phyloP scores from a whole-genome alignment of 2,113 vertebrate genomes.

The Rhinoderma darwinii region DNA sequence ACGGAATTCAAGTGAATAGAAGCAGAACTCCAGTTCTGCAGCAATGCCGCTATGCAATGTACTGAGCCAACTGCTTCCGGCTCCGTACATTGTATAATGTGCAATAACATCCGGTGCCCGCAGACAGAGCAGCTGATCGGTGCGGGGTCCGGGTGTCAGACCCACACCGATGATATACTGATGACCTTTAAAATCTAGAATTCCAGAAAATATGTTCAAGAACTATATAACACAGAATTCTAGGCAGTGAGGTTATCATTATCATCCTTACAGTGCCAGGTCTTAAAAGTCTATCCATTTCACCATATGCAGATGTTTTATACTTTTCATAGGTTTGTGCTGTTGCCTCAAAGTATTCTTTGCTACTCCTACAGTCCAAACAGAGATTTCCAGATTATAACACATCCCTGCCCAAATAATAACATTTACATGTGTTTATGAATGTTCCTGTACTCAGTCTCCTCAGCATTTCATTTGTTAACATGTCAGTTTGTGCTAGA shows the following conservation, averaged over 20 bases:
- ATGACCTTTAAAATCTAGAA: neutral
- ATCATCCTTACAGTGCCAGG: neutral
- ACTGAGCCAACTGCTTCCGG: no score
- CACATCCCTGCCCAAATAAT: neutral
- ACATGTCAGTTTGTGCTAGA: neutral
- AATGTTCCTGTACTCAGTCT: neutral
- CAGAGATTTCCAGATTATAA: conserved; percentile 13
- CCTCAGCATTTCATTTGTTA: neutral
- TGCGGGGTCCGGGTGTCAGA: no score
- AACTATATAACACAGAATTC: neutral
- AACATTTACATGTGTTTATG: neutral
- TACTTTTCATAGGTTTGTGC: no score
- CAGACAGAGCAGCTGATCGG: no score
- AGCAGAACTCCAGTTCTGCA: no score
- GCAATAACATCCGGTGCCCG: no score
- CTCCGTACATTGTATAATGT: no score
- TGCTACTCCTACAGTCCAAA: neutral
- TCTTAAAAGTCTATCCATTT: no score
- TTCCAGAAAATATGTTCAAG: neutral
- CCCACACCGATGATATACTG: no score
- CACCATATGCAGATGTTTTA: no score
- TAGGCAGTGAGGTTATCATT: neutral
- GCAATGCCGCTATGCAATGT: no score
- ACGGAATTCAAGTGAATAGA: no score
- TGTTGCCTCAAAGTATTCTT: neutral